phyloP scores from a whole-genome alignment of 1,140 invertebrate species.

The Drosophila insularis region DNA sequence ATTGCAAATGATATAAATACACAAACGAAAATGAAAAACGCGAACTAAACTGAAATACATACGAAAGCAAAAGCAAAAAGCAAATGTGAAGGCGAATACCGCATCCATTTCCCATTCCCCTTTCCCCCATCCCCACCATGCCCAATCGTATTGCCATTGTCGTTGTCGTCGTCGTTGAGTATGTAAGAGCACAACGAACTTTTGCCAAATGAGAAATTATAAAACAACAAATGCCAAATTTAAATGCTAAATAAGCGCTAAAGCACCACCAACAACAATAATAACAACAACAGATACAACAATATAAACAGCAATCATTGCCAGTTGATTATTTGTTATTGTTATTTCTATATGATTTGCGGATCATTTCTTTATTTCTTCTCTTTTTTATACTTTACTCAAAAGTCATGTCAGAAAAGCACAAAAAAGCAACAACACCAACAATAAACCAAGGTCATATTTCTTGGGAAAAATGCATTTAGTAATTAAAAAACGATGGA shows the following conservation, averaged over 20 bases:
- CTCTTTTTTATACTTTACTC: neutral
- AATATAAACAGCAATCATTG: constrained; percentile 37
- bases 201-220: constrained; percentile 75
- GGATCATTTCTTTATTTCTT: constrained; percentile 10
- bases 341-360: constrained; percentile 2
- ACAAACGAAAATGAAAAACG: constrained; percentile 40
- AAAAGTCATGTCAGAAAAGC: neutral
- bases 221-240: constrained; percentile 63
- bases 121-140: neutral
- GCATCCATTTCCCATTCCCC: neutral
- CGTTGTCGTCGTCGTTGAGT: neutral
- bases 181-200: constrained; percentile 74
- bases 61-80: constrained; percentile 23
- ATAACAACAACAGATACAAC: constrained; percentile 25
- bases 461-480: neutral
- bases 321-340: constrained; percentile 17
- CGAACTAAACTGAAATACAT: constrained; percentile 35
- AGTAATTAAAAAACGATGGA: neutral
- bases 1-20: constrained; percentile 74
- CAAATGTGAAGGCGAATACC: constrained; percentile 40
- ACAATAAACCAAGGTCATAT: neutral
- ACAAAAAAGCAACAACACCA: neutral
- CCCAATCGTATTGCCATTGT: constrained; percentile 1
- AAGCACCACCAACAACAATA: constrained; percentile 18
- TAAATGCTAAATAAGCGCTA: constrained; percentile 61